Evolutionary conservation across 2,113 vertebrate genomes (phyloP).

Genomic region (Asarcornis scutulata): DNA sequence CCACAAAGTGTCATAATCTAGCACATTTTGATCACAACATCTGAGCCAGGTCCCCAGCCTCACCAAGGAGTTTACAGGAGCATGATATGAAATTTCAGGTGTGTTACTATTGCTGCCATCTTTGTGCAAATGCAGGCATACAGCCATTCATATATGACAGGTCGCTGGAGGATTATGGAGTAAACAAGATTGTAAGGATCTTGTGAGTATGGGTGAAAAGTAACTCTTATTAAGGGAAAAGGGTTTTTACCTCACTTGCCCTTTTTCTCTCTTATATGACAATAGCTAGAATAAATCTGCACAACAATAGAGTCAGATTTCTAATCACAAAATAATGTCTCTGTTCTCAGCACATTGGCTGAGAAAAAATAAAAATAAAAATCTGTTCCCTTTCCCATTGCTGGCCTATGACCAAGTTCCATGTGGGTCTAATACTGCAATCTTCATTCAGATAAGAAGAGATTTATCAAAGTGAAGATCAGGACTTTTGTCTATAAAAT

Average conservation of each 20-base stretch:
- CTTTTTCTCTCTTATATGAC: background rate
- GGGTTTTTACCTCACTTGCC: slow-evolving; percentile 34
- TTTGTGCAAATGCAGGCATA: background rate
- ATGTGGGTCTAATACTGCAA: slow-evolving; percentile 61
- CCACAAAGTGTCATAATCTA: accelerated
- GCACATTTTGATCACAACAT: background rate
- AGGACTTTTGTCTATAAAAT: slow-evolving; percentile 57
- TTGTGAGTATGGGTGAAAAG: background rate
- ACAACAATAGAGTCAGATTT: slow-evolving; percentile 30
- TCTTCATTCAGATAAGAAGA: slow-evolving; percentile 49
- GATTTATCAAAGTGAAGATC: slow-evolving; percentile 59
- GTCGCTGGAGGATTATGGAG: background rate
- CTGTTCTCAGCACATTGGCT: background rate
- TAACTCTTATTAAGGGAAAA: background rate
- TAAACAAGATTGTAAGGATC: background rate
- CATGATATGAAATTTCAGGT: background rate
- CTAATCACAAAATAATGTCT: slow-evolving; percentile 47
- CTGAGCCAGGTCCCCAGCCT: background rate
- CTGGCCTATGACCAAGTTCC: slow-evolving; percentile 42
- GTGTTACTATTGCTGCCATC: background rate
- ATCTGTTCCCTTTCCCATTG: background rate
- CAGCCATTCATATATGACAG: accelerated
- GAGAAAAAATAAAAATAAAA: background rate
- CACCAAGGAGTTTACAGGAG: background rate
- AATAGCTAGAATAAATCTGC: slow-evolving; percentile 25